phyloP scores from a whole-genome alignment of 2,113 vertebrate species.

The Scatophagus argus region DNA sequence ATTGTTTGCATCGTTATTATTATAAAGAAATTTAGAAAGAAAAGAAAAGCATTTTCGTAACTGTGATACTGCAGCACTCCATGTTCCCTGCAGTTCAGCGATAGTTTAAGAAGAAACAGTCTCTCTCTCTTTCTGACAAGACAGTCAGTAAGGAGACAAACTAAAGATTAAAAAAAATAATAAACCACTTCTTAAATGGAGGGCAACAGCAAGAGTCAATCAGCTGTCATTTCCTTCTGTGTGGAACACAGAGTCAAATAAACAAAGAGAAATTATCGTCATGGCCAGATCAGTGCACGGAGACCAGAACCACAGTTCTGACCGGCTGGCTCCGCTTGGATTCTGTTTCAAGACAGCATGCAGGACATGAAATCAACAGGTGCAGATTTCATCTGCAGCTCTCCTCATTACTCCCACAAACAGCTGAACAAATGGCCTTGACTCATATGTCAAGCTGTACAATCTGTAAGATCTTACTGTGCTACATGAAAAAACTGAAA shows the following conservation, averaged over 20 bases:
- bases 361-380: background rate
- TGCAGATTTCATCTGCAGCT: background rate
- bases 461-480: background rate
- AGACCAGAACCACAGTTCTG: background rate
- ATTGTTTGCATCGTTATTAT: slow-evolving; percentile 13
- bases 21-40: background rate
- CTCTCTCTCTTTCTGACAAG: background rate
- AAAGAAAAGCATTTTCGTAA: background rate
- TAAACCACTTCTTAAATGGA: background rate
- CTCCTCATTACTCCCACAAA: slow-evolving; percentile 8
- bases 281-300: background rate
- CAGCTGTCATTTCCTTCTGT: background rate
- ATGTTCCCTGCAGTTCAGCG: background rate
- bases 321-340: background rate
- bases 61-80: background rate
- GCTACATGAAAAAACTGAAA: background rate
- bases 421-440: background rate
- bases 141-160: background rate
- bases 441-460: background rate
- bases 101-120: background rate
- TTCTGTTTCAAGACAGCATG: background rate
- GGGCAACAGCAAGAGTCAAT: background rate
- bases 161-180: background rate
- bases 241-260: background rate
- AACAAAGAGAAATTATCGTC: background rate